Percentiles rank a stretch among this genome's conserved stretches.
Evolutionary conservation across 2,797 vertebrate species (phyloP).

Genomic region (Parauchenoglanis ngamensis): DNA sequence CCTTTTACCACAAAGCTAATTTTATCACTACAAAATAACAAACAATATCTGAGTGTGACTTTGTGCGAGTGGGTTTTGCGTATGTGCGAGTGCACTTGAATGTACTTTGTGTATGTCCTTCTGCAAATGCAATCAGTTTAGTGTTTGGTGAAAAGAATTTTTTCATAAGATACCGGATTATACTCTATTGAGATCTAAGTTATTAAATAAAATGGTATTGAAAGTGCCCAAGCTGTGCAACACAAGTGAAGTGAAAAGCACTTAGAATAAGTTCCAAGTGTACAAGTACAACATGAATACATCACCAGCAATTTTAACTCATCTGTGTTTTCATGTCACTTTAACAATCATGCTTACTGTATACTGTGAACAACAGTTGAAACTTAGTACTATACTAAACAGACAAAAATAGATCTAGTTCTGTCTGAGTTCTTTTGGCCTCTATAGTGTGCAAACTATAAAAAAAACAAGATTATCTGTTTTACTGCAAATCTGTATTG

Average conservation of each 20-base stretch:
- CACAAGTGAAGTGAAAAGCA: constrained; percentile 16
- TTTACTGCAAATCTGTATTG: constrained; percentile 75
- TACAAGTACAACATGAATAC: constrained; percentile 70
- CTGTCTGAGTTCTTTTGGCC: constrained; percentile 63
- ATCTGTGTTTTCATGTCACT: constrained; percentile 69
- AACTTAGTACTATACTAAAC: constrained; percentile 68
- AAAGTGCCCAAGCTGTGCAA: constrained; percentile 40
- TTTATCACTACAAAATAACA: constrained; percentile 65
- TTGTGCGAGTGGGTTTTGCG: constrained; percentile 62
- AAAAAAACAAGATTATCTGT: constrained; percentile 71
- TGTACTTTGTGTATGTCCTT: constrained; percentile 40
- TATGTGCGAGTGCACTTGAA: constrained; percentile 34
- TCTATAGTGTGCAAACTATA: constrained; percentile 68
- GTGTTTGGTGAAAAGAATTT: constrained; percentile 46
- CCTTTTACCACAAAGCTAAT: constrained; percentile 63
- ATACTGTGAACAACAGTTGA: constrained; percentile 76
- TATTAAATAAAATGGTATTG: constrained; percentile 52
- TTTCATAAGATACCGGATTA: constrained; percentile 33
- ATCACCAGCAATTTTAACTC: constrained; percentile 80
- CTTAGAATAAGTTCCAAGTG: constrained; percentile 40
- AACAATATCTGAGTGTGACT: constrained; percentile 53
- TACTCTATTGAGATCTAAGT: constrained; percentile 39
- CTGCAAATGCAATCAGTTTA: constrained; percentile 43
- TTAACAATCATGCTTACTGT: constrained; percentile 65
- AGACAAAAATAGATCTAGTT: constrained; percentile 58